phyloP scores from a whole-genome alignment of 1,140 invertebrate species.

The Drosophila triauraria region DNA sequence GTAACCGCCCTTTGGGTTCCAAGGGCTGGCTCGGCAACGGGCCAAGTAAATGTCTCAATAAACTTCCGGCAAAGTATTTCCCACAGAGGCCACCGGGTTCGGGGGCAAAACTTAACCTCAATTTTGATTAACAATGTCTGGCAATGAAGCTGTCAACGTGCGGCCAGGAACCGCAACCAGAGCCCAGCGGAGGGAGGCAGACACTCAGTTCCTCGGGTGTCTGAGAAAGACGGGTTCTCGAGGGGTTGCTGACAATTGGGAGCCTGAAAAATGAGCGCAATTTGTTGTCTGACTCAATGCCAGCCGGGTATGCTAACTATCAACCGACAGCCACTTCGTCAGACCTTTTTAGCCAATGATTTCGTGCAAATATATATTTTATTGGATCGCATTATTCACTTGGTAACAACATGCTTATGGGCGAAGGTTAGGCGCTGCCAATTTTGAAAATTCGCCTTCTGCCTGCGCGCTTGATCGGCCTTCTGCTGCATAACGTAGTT shows the following conservation, averaged over 20 bases:
- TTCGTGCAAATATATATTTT: constrained; percentile 63
- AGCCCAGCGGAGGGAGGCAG: not conserved
- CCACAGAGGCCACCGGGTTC: constrained; percentile 26
- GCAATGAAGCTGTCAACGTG: constrained; percentile 79
- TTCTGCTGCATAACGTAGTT: constrained; percentile 68
- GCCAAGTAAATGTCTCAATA: constrained; percentile 75
- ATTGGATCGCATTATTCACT: constrained; percentile 68
- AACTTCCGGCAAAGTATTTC: constrained; percentile 55
- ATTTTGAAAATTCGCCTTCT: constrained; percentile 50
- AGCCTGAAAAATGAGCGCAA: constrained; percentile 76
- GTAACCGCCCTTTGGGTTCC: constrained; percentile 29
- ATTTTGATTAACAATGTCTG: constrained; percentile 83
- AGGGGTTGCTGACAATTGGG: constrained; percentile 22
- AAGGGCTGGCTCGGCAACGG: constrained; percentile 20
- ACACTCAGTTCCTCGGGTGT: constrained; percentile 6
- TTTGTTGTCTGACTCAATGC: constrained; percentile 63
- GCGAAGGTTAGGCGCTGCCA: constrained; percentile 63
- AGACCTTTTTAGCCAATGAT: constrained; percentile 27
- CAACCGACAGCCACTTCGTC: constrained; percentile 29
- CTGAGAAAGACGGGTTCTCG: not conserved
- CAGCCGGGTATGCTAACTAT: constrained; percentile 34
- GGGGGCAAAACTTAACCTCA: constrained; percentile 76
- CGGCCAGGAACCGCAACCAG: constrained; percentile 34
- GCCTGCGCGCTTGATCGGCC: constrained; percentile 39
- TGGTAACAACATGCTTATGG: constrained; percentile 69